phyloP scores from a whole-genome alignment of 2,888 invertebrate genomes.

The Agriopis aurantiaria region DNA sequence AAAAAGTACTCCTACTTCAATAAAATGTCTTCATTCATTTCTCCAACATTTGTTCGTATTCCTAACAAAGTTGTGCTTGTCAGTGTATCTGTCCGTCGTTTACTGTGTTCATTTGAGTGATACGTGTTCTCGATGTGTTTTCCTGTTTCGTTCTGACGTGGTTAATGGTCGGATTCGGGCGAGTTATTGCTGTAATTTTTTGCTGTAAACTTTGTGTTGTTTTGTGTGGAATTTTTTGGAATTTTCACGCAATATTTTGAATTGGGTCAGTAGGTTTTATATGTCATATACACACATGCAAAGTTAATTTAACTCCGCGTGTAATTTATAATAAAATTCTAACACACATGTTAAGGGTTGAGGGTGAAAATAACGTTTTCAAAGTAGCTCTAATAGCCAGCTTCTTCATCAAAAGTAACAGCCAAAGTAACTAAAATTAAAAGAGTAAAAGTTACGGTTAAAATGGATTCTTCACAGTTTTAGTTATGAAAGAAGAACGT shows the following conservation, averaged over 20 bases:
- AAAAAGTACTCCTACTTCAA: too few relatives aligned
- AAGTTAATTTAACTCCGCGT: too few relatives aligned
- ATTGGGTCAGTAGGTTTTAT: not conserved
- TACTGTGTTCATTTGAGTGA: conserved; percentile 7
- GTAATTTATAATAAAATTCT: too few relatives aligned
- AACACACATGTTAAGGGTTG: too few relatives aligned
- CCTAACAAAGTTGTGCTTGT: conserved; percentile 11
- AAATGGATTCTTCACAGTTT: too few relatives aligned
- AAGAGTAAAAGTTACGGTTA: too few relatives aligned
- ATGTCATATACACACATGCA: not conserved
- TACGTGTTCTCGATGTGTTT: conserved; percentile 21
- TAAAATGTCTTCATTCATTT: not conserved
- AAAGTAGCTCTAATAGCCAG: too few relatives aligned
- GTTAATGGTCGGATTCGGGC: conserved; percentile 9
- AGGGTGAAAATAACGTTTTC: too few relatives aligned
- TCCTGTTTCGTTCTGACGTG: conserved; percentile 18
- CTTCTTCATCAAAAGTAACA: too few relatives aligned
- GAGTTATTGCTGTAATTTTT: conserved; percentile 17
- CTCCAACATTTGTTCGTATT: not conserved
- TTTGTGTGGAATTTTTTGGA: not conserved
- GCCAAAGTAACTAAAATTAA: too few relatives aligned
- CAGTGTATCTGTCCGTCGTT: conserved; percentile 8
- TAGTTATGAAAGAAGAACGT: too few relatives aligned
- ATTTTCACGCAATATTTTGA: not conserved
- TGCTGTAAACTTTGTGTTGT: not conserved